phyloP scores from a whole-genome alignment of 2,888 invertebrate genomes.

The Entomobrya proxima region DNA sequence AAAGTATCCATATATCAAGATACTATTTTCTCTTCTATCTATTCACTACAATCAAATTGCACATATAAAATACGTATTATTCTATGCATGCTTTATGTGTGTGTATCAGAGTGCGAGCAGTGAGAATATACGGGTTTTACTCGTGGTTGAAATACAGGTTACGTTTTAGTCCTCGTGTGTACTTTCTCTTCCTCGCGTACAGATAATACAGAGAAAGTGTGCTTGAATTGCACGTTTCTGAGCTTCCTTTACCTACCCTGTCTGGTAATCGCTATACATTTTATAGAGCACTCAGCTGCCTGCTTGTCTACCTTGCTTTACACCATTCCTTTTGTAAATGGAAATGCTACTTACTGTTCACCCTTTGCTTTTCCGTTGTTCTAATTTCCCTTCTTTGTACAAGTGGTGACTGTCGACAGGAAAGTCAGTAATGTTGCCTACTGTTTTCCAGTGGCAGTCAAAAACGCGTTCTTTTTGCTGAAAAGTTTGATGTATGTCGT shows the following conservation, averaged over 20 bases:
- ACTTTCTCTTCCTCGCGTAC: background rate
- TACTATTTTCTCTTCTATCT: no score
- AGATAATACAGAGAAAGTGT: background rate
- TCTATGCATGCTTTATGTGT: no score
- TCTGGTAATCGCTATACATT: background rate
- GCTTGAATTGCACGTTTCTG: background rate
- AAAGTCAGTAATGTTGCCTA: background rate
- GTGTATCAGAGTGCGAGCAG: no score
- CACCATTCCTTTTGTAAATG: background rate
- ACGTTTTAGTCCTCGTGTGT: background rate
- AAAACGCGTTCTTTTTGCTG: no score
- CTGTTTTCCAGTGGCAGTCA: no score
- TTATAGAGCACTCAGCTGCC: background rate
- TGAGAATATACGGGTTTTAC: no score
- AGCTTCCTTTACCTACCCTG: background rate
- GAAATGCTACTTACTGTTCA: no score
- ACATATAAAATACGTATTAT: no score
- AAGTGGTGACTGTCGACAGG: background rate
- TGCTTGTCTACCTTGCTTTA: background rate
- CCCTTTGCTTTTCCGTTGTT: background rate
- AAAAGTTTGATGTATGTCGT: no score
- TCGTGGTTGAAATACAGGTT: background rate
- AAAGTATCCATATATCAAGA: no score
- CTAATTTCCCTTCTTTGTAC: background rate
- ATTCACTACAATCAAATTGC: no score